phyloP scores from a whole-genome alignment of 2,888 invertebrate genomes.

The Melikaiella ostensackeni region DNA sequence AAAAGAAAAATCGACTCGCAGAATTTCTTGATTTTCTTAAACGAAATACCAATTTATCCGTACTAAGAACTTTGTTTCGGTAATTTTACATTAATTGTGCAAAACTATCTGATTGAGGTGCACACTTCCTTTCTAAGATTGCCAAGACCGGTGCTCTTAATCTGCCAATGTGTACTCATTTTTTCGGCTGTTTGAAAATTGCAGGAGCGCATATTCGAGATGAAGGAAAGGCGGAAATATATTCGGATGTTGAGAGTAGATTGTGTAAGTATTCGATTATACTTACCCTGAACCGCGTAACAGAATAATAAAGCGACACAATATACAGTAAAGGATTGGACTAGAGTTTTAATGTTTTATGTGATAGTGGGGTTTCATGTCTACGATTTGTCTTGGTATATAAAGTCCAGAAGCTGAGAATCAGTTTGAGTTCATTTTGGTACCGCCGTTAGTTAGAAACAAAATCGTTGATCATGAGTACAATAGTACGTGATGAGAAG shows the following conservation, averaged over 20 bases:
- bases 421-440: conserved; percentile 9
- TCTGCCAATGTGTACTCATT: conserved; percentile 4
- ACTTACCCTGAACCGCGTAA: not conserved
- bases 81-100: not conserved
- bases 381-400: conserved; percentile 43
- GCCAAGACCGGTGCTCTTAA: not conserved
- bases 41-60: not conserved
- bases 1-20: too few species aligned
- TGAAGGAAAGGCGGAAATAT: conserved; percentile 53
- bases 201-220: conserved; percentile 40
- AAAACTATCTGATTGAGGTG: not conserved
- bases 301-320: conserved; percentile 15
- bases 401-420: conserved; percentile 41
- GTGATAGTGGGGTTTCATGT: conserved; percentile 58
- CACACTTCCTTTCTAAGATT: not conserved
- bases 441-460: not conserved
- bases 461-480: conserved; percentile 4
- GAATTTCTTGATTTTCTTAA: not conserved
- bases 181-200: conserved; percentile 39
- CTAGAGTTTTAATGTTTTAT: conserved; percentile 41
- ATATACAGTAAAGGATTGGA: conserved; percentile 56
- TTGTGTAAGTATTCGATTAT: conserved; percentile 33
- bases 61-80: not conserved
- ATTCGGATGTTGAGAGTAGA: conserved; percentile 42
- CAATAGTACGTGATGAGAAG: conserved; percentile 4